Evolutionary conservation across 1,140 invertebrate genomes (phyloP).

Genomic region (Camponotus vicinus): DNA sequence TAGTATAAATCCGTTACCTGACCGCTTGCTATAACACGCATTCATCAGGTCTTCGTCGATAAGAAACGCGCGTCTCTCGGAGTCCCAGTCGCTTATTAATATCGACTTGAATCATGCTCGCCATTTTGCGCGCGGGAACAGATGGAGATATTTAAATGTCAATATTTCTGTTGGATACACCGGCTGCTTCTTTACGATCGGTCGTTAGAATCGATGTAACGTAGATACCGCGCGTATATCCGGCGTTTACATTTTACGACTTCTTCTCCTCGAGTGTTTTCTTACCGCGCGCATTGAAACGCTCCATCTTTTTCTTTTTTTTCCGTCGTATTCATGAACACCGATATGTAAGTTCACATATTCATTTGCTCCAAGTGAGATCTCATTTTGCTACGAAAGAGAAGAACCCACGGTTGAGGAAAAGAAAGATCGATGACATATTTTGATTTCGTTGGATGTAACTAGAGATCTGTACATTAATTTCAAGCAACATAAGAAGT

Average conservation of each 20-base stretch:
- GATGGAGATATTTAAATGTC: conserved; percentile 83
- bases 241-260: conserved; percentile 81
- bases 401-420: not conserved
- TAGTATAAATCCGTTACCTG: conserved; percentile 62
- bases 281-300: conserved; percentile 33
- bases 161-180: conserved; percentile 76
- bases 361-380: conserved; percentile 12
- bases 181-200: conserved; percentile 80
- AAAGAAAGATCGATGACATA: not conserved
- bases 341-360: not conserved
- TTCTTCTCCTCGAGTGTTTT: conserved; percentile 71
- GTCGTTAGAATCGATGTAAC: conserved; percentile 79
- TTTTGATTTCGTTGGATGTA: not conserved
- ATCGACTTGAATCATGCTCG: conserved; percentile 51
- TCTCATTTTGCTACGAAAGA: conserved; percentile 27
- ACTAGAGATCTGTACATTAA: not conserved
- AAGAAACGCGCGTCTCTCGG: conserved; percentile 26
- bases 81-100: conserved; percentile 63
- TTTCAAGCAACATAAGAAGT: not conserved
- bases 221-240: conserved; percentile 77
- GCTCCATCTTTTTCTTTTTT: conserved; percentile 6
- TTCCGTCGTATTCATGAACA: not conserved
- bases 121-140: conserved; percentile 70
- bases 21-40: not conserved
- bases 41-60: conserved; percentile 6